Base-by-base conservation (phyloP, 1,140 invertebrate species). In the Whitmania pigra region DNA sequence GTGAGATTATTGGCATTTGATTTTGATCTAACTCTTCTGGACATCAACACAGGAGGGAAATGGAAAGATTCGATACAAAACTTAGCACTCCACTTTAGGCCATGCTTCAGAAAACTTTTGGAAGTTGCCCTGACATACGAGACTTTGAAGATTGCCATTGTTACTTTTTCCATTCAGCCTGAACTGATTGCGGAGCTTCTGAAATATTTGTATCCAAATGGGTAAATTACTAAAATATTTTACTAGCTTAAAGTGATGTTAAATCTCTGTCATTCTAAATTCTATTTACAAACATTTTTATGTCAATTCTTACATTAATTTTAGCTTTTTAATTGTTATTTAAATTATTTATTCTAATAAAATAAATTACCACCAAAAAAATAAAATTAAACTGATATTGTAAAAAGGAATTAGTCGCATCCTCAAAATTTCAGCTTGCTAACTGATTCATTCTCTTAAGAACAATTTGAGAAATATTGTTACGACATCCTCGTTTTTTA, bases 1-100 rank as follows among this genome's bases (percentile, higher is more conserved):
- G 78, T 82, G 49, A 77, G 77, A 71, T 72, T 82, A 53, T 69
- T 82, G 18, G 81, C 81, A 6, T 67, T 81, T 18, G 81, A 82
- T 75, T 82, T 82, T 73, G 81, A 82, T 73, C 76, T 78, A 54
- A 82, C 81, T 11, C 71, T 81, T 40, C 77, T 82, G 53, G 77
- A 75, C 22, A 77, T 80, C 57, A 80, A 82, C 69, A 80, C 81
- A 22, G 77, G 78, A n/a, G 81, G 81, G 13, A 72, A 75, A 43
- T 82, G 81, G 81, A 76, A 77, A 67, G 78, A 79, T 22, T 74
- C 76, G 54, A 73, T 76, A 2, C 78, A 79, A 36, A 78, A 78
- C 60, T 73, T 82, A 43, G 75, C 73, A 9, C 66, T 75, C 27
- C 76, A 79, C 68, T 77, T 81, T 22, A 76, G 80, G 25, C 79